Evolutionary conservation across 2,888 invertebrate genomes (phyloP).

Genomic region (Acanthoscelides obtectus): DNA sequence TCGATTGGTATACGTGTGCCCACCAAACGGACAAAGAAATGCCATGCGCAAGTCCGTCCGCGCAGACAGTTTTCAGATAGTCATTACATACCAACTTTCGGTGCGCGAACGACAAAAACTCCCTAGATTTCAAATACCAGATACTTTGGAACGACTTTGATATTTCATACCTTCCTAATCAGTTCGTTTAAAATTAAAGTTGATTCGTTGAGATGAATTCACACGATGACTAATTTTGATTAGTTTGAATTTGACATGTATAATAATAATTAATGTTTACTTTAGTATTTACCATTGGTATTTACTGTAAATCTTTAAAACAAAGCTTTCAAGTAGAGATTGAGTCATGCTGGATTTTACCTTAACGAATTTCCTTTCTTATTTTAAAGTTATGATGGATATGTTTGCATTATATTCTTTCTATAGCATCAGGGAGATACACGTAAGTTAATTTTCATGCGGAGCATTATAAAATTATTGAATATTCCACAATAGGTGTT

Average conservation of each 20-base stretch:
- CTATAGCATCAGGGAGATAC: too few relatives aligned
- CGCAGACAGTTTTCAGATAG: conserved; percentile 9
- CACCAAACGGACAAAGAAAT: conserved; percentile 18
- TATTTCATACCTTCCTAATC: not conserved
- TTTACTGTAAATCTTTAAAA: too few relatives aligned
- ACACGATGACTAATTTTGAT: conserved; percentile 18
- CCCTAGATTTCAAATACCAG: conserved; percentile 2
- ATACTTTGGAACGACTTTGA: not conserved
- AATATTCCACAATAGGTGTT: too few relatives aligned
- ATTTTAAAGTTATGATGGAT: too few relatives aligned
- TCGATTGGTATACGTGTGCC: conserved; percentile 11
- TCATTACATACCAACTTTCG: conserved; percentile 16
- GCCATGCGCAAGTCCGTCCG: conserved; percentile 19
- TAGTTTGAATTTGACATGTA: not conserved
- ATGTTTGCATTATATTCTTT: too few relatives aligned
- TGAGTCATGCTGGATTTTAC: too few relatives aligned
- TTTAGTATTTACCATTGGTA: not conserved
- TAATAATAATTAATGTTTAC: not conserved
- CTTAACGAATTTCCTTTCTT: too few relatives aligned
- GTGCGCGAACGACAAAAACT: conserved; percentile 13
- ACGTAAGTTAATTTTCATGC: too few relatives aligned
- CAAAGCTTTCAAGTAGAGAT: too few relatives aligned
- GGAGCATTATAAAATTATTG: too few relatives aligned
- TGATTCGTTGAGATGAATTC: not conserved
- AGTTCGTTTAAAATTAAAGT: not conserved